phyloP scores from a whole-genome alignment of 2,888 invertebrate species.

The Chaetogeoica ovagalla region DNA sequence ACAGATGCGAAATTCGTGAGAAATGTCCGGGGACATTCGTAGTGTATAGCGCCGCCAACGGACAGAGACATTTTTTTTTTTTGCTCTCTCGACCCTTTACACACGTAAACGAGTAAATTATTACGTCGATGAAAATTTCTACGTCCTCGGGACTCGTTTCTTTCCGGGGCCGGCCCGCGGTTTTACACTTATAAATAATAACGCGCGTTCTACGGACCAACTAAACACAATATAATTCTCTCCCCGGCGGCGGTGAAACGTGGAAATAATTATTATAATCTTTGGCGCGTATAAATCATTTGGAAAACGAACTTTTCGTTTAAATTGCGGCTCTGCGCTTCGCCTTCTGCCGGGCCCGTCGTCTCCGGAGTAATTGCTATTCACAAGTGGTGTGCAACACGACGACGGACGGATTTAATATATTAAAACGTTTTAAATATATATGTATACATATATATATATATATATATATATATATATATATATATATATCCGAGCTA shows the following conservation, averaged over 20 bases:
- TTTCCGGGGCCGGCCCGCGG: no score
- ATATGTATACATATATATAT: no score
- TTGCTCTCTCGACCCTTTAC: no score
- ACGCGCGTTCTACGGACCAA: background rate
- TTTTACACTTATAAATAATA: constrained; percentile 35
- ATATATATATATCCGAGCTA: no score
- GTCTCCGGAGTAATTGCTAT: constrained; percentile 40
- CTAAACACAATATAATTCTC: background rate
- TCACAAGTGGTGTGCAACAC: constrained; percentile 34
- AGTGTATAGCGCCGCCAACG: no score
- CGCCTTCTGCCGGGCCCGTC: constrained; percentile 33
- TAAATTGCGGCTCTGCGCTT: constrained; percentile 37
- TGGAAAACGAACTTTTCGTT: constrained; percentile 52
- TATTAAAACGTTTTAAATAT: constrained; percentile 44
- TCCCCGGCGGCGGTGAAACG: background rate
- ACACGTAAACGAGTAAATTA: no score
- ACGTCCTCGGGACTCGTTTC: no score
- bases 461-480: no score
- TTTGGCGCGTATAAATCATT: constrained; percentile 52
- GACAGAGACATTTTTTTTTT: no score
- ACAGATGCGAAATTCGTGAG: no score
- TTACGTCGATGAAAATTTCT: no score
- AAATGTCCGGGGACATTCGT: no score
- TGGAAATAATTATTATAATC: constrained; percentile 44
- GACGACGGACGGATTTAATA: constrained; percentile 42